These are phyloP conservation scores for Timema cristinae DNA, from an alignment of 2,888 invertebrate species.

Conservation along the genomic window DNA sequence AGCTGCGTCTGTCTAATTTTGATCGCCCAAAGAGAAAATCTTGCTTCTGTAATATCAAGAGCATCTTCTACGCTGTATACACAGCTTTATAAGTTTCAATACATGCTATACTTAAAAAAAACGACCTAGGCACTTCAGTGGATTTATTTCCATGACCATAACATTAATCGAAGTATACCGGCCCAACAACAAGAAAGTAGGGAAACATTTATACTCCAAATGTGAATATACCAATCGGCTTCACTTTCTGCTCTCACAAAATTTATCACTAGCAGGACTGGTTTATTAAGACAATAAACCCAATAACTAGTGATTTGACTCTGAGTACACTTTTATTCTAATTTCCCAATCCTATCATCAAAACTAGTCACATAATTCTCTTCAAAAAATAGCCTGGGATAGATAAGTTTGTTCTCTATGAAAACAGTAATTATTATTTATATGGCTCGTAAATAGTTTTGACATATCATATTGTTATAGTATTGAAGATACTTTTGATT, in stretches of 20 bases:
- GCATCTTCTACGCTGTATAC: too few species aligned
- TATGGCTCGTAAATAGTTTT: neutral
- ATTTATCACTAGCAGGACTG: neutral
- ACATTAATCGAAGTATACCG: neutral
- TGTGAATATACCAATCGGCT: neutral
- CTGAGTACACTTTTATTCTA: neutral
- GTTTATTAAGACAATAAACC: conserved; percentile 1
- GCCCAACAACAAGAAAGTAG: neutral
- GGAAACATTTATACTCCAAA: neutral
- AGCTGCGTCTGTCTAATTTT: too few species aligned
- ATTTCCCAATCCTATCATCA: neutral
- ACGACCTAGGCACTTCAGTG: too few species aligned
- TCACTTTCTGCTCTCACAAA: neutral
- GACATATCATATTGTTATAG: neutral
- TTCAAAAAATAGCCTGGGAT: neutral
- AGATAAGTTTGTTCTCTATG: neutral
- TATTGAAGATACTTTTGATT: neutral
- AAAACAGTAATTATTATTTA: neutral
- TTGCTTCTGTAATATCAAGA: too few species aligned
- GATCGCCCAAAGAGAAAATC: too few species aligned
- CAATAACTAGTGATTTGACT: neutral
- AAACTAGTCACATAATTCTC: neutral
- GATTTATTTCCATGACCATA: neutral
- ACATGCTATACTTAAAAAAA: too few species aligned
- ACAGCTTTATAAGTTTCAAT: too few species aligned